These are phyloP conservation scores for Grallaria varia DNA, from an alignment of 2,113 vertebrate species.

Conservation along the genomic window DNA sequence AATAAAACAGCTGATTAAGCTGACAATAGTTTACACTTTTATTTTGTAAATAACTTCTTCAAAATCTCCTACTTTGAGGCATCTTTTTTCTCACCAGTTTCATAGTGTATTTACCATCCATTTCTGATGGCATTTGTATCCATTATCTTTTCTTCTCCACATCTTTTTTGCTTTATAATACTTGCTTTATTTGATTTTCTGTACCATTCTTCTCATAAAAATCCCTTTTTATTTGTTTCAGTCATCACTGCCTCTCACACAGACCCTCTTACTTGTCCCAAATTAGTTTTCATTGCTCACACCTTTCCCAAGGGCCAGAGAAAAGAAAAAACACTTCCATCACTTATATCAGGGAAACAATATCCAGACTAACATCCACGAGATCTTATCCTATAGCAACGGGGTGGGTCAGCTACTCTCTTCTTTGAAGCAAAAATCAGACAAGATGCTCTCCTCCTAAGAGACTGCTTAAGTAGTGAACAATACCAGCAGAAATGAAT, in stretches of 20 bases:
- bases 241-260: not conserved
- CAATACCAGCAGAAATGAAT: conserved; percentile 24
- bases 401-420: accelerated
- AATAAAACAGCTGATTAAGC: not conserved
- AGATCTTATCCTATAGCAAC: not conserved
- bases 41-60: not conserved
- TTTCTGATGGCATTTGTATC: not conserved
- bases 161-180: not conserved
- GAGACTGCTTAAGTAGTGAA: not conserved
- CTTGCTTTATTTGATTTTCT: not conserved
- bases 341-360: not conserved
- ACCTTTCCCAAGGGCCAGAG: not conserved
- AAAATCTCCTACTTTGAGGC: not conserved
- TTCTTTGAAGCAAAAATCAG: not conserved
- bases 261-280: not conserved
- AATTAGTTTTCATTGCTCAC: not conserved
- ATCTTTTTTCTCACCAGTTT: not conserved
- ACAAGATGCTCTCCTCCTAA: not conserved
- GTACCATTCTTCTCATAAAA: not conserved
- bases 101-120: not conserved
- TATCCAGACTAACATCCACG: not conserved
- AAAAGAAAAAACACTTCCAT: too few species aligned
- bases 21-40: not conserved
- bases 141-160: not conserved
- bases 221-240: not conserved